Evolutionary conservation across 2,888 invertebrate species (phyloP).

Genomic region (Callimorpha dominula): DNA sequence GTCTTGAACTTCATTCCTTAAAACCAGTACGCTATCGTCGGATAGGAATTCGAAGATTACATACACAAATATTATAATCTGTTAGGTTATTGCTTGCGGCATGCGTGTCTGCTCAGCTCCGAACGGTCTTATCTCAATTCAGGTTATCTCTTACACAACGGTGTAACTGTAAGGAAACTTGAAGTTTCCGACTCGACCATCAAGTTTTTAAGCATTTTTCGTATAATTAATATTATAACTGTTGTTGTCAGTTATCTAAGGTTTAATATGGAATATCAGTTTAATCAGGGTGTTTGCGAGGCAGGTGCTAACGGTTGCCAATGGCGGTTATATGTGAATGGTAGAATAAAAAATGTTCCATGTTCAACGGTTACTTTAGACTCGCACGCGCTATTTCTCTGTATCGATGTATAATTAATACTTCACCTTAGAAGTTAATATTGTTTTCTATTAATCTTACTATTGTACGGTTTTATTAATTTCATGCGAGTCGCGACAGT

Average conservation of each 20-base stretch:
- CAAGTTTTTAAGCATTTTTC: slow-evolving; percentile 57
- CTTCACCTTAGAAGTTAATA: slow-evolving; percentile 23
- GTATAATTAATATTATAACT: slow-evolving; percentile 55
- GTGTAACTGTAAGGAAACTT: slow-evolving; percentile 73
- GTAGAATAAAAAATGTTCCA: slow-evolving; percentile 74
- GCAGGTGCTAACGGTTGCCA: slow-evolving; percentile 82
- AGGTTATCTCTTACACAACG: slow-evolving; percentile 77
- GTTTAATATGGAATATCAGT: slow-evolving; percentile 31
- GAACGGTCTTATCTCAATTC: slow-evolving; percentile 73
- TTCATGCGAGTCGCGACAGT: slow-evolving; percentile 25
- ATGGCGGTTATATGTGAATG: slow-evolving; percentile 82
- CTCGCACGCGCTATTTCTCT: slow-evolving; percentile 64
- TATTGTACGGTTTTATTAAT: slow-evolving; percentile 43
- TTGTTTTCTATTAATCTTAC: slow-evolving; percentile 48
- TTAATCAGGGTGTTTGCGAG: slow-evolving; percentile 46
- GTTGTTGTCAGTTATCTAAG: slow-evolving; percentile 41
- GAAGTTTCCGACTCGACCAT: slow-evolving; percentile 62
- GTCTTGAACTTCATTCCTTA: slow-evolving; percentile 47
- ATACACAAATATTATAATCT: slow-evolving; percentile 70
- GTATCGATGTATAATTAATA: slow-evolving; percentile 24
- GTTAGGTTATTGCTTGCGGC: slow-evolving; percentile 63
- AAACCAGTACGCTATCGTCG: slow-evolving; percentile 20
- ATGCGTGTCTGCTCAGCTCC: slow-evolving; percentile 55
- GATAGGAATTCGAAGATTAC: slow-evolving; percentile 41
- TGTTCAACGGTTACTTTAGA: slow-evolving; percentile 64